phyloP scores from a whole-genome alignment of 2,888 invertebrate genomes.

The Dexiosoma caninum region DNA sequence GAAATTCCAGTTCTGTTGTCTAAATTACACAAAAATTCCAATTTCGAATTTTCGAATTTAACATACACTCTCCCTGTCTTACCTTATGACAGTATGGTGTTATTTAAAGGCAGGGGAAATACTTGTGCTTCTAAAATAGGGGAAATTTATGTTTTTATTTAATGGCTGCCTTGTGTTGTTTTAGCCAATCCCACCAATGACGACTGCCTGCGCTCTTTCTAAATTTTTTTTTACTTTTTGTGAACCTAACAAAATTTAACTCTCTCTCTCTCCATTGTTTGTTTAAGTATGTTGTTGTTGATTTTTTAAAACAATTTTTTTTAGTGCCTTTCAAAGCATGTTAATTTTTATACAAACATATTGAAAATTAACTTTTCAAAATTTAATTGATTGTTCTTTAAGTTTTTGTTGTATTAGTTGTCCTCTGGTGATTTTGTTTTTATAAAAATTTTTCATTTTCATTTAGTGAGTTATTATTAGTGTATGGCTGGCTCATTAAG shows the following conservation, averaged over 20 bases:
- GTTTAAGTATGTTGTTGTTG: not conserved
- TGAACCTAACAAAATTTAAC: no score
- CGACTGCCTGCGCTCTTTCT: no score
- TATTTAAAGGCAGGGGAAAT: not conserved
- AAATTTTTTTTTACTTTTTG: no score
- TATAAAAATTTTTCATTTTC: no score
- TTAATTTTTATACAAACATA: constrained; percentile 35
- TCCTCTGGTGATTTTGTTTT: no score
- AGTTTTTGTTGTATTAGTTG: not conserved
- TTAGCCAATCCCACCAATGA: no score
- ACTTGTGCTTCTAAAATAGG: not conserved
- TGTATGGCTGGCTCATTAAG: no score
- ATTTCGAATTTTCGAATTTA: constrained; percentile 57
- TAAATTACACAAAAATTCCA: constrained; percentile 6
- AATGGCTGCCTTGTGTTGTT: constrained; percentile 53
- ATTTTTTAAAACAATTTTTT: not conserved
- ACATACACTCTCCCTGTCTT: not conserved
- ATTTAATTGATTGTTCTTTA: constrained; percentile 55
- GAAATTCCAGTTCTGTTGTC: no score
- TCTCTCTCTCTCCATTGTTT: not conserved
- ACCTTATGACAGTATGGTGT: not conserved
- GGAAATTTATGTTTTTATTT: constrained; percentile 47
- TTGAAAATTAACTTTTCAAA: constrained; percentile 63
- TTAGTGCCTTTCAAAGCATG: not conserved
- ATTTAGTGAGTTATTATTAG: no score